These are phyloP conservation scores for Hormiphora californensis DNA, from an alignment of 37 sponge, comb jelly and placozoan genomes.

Conservation along the genomic window DNA sequence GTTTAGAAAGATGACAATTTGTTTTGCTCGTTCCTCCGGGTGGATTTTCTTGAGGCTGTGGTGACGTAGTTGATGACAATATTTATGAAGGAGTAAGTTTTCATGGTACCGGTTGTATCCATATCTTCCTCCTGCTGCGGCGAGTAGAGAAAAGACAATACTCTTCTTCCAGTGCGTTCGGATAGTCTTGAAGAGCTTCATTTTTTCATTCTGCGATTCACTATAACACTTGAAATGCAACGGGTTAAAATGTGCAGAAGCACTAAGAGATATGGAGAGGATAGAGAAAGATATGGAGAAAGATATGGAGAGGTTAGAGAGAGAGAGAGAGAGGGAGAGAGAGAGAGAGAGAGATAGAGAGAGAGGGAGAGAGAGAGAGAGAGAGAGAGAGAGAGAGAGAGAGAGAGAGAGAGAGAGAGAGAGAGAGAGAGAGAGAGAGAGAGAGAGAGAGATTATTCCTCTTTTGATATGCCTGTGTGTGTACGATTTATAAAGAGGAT, in stretches of 20 bases:
- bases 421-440: too few species aligned
- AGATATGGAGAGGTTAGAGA: too few species aligned
- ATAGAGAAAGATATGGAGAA: too few species aligned
- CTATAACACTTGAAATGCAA: too few species aligned
- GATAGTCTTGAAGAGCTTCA: slow-evolving; percentile 14
- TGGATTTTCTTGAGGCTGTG: neutral
- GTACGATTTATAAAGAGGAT: too few species aligned
- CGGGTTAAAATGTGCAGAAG: neutral
- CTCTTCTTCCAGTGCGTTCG: slow-evolving; percentile 46
- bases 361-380: too few species aligned
- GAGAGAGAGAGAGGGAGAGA: too few species aligned
- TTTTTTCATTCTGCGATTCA: neutral
- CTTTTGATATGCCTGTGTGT: too few species aligned
- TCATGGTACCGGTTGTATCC: slow-evolving; percentile 43
- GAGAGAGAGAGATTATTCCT: too few species aligned
- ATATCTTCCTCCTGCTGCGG: neutral
- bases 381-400: too few species aligned
- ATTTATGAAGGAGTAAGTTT: neutral
- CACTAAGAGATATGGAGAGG: neutral
- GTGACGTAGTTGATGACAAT: neutral
- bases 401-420: too few species aligned
- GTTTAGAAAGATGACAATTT: neutral
- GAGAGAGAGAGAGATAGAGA: too few species aligned
- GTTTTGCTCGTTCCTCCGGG: neutral
- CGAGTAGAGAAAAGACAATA: neutral